Evolutionary conservation across 2,113 vertebrate genomes (phyloP).

Genomic region (Promerops cafer): DNA sequence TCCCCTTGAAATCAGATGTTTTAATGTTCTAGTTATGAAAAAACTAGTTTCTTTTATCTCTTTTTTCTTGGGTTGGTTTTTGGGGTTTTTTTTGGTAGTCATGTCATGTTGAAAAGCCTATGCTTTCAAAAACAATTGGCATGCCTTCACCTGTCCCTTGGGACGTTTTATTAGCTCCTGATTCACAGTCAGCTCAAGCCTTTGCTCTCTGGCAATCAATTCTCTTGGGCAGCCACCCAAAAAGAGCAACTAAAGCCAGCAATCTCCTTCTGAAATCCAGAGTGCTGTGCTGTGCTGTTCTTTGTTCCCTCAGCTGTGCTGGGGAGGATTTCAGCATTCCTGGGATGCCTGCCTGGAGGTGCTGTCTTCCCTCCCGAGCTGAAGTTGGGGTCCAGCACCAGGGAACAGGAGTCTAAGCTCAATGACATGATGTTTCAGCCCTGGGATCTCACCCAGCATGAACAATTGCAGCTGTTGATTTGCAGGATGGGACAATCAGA

Average conservation of each 20-base stretch:
- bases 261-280: not conserved
- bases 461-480: not conserved
- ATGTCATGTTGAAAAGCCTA: not conserved
- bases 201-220: constrained; percentile 37
- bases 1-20: not conserved
- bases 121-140: not conserved
- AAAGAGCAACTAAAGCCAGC: constrained; percentile 6
- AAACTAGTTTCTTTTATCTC: not conserved
- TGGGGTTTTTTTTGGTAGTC: not conserved
- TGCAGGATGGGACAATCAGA: not conserved
- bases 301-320: not conserved
- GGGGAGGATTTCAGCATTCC: not conserved
- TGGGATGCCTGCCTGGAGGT: not conserved
- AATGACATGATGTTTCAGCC: not conserved
- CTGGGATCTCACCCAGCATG: not conserved
- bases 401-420: not conserved
- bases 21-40: not conserved
- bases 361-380: not conserved
- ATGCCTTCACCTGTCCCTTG: not conserved
- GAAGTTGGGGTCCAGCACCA: not conserved
- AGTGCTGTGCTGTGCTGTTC: not conserved
- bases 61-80: not conserved
- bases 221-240: constrained; percentile 54
- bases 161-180: constrained; percentile 21
- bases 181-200: constrained; percentile 27